These are phyloP conservation scores for Vireo griseus DNA, from an alignment of 2,797 vertebrate genomes.

Conservation along the genomic window DNA sequence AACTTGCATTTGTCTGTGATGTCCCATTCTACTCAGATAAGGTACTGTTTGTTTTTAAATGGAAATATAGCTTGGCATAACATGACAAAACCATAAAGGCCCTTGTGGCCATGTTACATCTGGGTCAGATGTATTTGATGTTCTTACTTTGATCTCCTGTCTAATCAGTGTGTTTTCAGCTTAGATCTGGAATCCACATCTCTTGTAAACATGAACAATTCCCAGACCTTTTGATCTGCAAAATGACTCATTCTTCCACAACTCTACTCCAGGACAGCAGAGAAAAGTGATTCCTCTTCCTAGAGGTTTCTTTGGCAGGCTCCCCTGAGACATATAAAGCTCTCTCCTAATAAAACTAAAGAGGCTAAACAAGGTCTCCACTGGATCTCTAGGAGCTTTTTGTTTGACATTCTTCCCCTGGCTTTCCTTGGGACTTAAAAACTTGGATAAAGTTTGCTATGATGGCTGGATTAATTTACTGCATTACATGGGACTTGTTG, in stretches of 20 bases:
- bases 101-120: conserved; percentile 57
- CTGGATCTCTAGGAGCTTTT: neutral
- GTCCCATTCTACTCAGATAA: conserved; percentile 38
- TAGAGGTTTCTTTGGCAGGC: neutral
- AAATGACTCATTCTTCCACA: conserved; percentile 57
- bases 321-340: neutral
- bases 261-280: neutral
- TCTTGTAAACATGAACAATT: conserved; percentile 71
- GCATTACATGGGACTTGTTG: neutral
- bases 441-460: neutral
- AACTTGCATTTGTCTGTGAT: conserved; percentile 26
- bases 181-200: conserved; percentile 73
- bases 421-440: neutral
- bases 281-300: conserved; percentile 7
- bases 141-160: conserved; percentile 78
- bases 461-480: neutral
- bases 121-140: conserved; percentile 73
- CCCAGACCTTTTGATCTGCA: conserved; percentile 78
- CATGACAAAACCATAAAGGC: conserved; percentile 41
- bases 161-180: conserved; percentile 66
- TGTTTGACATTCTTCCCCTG: neutral
- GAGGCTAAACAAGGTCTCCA: neutral
- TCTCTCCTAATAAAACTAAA: neutral
- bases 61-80: conserved; percentile 54
- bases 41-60: conserved; percentile 56